Evolutionary conservation across 2,888 invertebrate species (phyloP), one percentile per base, ranked within the genome.

Genomic region (Doris montereyensis): DNA sequence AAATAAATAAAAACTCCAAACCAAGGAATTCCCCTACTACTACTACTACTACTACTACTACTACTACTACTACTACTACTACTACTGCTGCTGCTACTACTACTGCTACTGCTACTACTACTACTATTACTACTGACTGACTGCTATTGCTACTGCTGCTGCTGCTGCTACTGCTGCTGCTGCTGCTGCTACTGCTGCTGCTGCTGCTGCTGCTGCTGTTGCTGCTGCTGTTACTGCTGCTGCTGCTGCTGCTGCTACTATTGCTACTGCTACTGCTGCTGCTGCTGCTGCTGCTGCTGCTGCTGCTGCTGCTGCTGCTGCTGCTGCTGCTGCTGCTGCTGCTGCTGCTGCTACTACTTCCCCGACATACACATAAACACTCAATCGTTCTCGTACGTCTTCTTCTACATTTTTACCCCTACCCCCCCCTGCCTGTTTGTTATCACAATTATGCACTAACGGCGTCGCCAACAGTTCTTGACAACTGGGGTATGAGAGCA

Each of bases 131-230:
- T 41, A 41, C 52, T 41, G 17, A 41, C 52, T 10, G 52, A 30
- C 74, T 60, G n/a, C 30, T 74, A 30, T 30, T 74, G 30, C 78
- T 78, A 30, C 78, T 78, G 26, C 78, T 65, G 52, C 74, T 74
- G 28, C 78, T 74, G 67, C 78, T 78, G 67, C 78, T 78, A 65
- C 78, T 65, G 52, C 78, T 65, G 52, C 74, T 78, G 67, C 78
- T 74, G 67, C 78, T 67, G 67, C 74, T 78, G 67, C 74, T 78
- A 67, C 67, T 78, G 52, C 74, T 78, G 30, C 74, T 78, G 67
- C 74, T 75, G 67, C 74, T 75, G 67, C 74, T 78, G 67, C 74
- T 78, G 41, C 74, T 78, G 41, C 74, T 78, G 52, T 26, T 74
- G 30, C 60, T 60, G 30, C 74, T 28, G 30, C 58, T 74, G 30